A percentile compares a stretch with the other conserved stretches of the same genome.
These are phyloP conservation scores for Helicoverpa armigera DNA, from an alignment of 1,140 invertebrate species.

Conservation along the genomic window DNA sequence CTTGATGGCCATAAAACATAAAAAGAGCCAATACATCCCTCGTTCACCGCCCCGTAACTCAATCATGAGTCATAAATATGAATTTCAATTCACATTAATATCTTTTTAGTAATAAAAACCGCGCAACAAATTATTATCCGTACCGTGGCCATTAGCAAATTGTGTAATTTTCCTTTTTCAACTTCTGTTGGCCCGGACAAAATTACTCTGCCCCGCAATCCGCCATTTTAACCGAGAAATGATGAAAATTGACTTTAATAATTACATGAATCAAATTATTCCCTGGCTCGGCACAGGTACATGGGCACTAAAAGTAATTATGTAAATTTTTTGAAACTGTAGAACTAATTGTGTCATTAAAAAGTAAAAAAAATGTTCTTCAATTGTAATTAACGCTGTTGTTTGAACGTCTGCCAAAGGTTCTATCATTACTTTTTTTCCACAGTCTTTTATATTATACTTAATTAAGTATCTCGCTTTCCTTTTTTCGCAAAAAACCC, in stretches of 20 bases:
- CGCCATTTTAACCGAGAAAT: slow-evolving; percentile 74
- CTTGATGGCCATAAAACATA: slow-evolving; percentile 12
- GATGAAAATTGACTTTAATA: slow-evolving; percentile 82
- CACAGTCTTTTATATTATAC: background rate
- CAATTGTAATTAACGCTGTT: slow-evolving; percentile 20
- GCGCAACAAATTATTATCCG: slow-evolving; percentile 75
- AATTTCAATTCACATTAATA: slow-evolving; percentile 69
- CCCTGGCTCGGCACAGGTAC: background rate
- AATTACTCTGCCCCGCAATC: slow-evolving; percentile 80
- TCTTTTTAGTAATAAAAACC: slow-evolving; percentile 68
- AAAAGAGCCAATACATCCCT: slow-evolving; percentile 24
- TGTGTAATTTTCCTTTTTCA: slow-evolving; percentile 84
- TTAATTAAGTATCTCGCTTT: background rate
- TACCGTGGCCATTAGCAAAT: slow-evolving; percentile 78
- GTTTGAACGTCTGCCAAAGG: background rate
- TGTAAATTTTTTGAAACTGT: slow-evolving; percentile 30
- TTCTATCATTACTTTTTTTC: background rate
- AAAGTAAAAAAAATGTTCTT: slow-evolving; percentile 21
- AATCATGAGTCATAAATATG: slow-evolving; percentile 57
- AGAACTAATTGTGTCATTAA: slow-evolving; percentile 11
- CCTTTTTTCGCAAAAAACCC: background rate
- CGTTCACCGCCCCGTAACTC: slow-evolving; percentile 19
- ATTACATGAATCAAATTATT: slow-evolving; percentile 74
- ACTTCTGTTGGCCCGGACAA: slow-evolving; percentile 77
- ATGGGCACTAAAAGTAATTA: slow-evolving; percentile 26